Conservation (phyloP, 2,113 vertebrate species). For the Erythrocebus patas region DNA sequence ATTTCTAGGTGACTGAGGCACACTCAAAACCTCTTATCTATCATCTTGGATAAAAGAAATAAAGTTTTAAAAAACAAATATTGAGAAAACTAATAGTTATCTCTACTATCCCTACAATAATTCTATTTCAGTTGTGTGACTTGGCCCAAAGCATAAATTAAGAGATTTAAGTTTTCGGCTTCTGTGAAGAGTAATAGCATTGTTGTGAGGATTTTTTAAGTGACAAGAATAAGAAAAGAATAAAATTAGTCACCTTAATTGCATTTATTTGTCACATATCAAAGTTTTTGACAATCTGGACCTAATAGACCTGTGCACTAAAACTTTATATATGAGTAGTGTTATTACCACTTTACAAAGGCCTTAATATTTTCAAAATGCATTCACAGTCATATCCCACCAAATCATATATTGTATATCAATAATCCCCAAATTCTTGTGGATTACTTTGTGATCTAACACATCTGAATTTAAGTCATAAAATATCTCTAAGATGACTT, state of each 20-base stretch:
- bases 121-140: neutral
- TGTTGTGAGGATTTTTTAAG: neutral
- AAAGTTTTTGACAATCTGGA: neutral
- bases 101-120: neutral
- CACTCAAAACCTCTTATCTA: too few species aligned
- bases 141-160: neutral
- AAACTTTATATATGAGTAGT: neutral
- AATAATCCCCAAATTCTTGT: neutral
- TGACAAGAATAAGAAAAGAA: neutral
- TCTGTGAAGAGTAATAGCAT: neutral
- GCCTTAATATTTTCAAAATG: neutral
- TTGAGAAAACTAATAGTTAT: neutral
- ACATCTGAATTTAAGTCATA: neutral
- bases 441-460: neutral
- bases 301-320: neutral
- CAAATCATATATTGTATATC: neutral
- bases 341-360: neutral
- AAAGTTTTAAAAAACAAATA: neutral
- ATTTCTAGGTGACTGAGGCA: too few species aligned
- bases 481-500: neutral
- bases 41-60: too few species aligned
- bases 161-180: neutral
- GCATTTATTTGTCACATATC: neutral
- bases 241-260: neutral
- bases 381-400: neutral